Evolutionary conservation across 2,113 vertebrate genomes (phyloP).

Genomic region (Tyrannus savana): DNA sequence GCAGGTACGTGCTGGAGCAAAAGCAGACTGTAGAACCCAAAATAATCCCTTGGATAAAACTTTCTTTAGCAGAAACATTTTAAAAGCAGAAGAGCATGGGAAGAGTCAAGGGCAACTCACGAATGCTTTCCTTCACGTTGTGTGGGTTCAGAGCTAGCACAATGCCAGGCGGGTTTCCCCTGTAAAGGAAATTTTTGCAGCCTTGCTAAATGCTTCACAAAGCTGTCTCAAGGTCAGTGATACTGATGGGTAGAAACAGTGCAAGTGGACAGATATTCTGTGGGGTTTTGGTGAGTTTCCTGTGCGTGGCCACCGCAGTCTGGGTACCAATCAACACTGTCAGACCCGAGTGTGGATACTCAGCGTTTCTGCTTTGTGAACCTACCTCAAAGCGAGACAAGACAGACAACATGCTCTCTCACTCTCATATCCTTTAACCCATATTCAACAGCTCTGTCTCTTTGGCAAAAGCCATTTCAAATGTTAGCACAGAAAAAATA

Average conservation of each 20-base stretch:
- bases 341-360: background rate
- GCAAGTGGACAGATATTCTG: background rate
- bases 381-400: background rate
- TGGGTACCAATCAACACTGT: constrained; percentile 19
- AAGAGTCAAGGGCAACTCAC: constrained; percentile 34
- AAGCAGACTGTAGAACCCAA: background rate
- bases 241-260: background rate
- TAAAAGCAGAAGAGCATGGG: background rate
- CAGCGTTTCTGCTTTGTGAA: background rate
- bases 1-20: background rate
- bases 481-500: background rate
- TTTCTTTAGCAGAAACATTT: background rate
- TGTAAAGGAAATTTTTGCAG: background rate
- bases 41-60: background rate
- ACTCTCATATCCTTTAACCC: background rate
- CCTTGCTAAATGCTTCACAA: background rate
- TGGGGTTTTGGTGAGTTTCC: constrained; percentile 18
- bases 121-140: background rate
- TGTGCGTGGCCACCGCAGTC: background rate
- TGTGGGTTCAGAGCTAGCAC: background rate
- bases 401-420: background rate
- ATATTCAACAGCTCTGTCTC: background rate
- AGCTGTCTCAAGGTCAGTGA: background rate
- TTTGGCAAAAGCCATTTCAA: background rate
- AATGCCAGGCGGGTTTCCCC: background rate